Percentiles rank a stretch among this genome's conserved stretches.
Conservation (phyloP, 2,113 vertebrate species). For the Odocoileus virginianus region DNA sequence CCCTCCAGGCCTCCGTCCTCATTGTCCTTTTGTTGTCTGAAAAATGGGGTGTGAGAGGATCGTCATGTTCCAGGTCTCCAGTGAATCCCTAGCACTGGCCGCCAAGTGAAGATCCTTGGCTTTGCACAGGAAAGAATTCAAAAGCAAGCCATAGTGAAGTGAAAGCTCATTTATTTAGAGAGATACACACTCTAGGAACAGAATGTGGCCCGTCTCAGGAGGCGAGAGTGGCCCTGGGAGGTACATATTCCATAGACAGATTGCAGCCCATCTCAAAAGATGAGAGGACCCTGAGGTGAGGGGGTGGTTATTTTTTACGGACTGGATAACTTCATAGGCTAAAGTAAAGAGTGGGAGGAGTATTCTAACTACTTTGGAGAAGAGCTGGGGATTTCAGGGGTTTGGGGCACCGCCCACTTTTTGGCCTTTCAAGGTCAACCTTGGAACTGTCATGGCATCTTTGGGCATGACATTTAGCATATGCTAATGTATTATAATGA, state of each 20-base stretch:
- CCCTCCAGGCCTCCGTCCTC: neutral
- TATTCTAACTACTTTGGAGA: neutral
- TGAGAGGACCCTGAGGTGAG: neutral
- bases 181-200: neutral
- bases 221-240: neutral
- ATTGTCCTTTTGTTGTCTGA: neutral
- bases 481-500: neutral
- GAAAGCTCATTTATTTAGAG: neutral
- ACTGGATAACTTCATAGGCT: neutral
- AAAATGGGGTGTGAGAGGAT: neutral
- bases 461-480: neutral
- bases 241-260: neutral
- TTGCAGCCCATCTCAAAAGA: neutral
- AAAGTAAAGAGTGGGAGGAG: neutral
- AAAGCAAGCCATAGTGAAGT: neutral
- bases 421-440: neutral
- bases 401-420: neutral
- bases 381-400: neutral
- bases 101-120: neutral
- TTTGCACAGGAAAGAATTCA: neutral
- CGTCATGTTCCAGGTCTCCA: neutral
- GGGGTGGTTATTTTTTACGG: neutral
- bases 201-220: neutral
- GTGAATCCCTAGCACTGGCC: neutral
- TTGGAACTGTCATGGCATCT: neutral